Evolutionary conservation across 2,113 vertebrate genomes (phyloP).

Genomic region (Bos taurus): ARS-UCD2.0 NC_037334.1:53991001-53991500

Average conservation of each 20-base stretch:
- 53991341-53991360: background rate
- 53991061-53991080: background rate
- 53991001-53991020: too few relatives aligned
- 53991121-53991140: background rate
- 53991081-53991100: background rate
- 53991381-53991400: background rate
- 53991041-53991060: background rate
- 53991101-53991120: background rate
- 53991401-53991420: background rate
- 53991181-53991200: background rate
- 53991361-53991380: background rate
- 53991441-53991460: background rate
- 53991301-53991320: background rate
- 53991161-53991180: background rate
- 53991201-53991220: background rate
- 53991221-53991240: background rate
- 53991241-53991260: background rate
- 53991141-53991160: background rate
- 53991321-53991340: background rate
- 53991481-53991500: background rate
- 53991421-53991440: background rate
- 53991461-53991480: background rate
- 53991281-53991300: too few relatives aligned
- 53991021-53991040: background rate
- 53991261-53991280: rapidly evolving